Percentiles rank a stretch among this genome's conserved stretches.
These are phyloP conservation scores for Pseudeuparius sepicola DNA, from an alignment of 2,888 invertebrate species.

Conservation along the genomic window DNA sequence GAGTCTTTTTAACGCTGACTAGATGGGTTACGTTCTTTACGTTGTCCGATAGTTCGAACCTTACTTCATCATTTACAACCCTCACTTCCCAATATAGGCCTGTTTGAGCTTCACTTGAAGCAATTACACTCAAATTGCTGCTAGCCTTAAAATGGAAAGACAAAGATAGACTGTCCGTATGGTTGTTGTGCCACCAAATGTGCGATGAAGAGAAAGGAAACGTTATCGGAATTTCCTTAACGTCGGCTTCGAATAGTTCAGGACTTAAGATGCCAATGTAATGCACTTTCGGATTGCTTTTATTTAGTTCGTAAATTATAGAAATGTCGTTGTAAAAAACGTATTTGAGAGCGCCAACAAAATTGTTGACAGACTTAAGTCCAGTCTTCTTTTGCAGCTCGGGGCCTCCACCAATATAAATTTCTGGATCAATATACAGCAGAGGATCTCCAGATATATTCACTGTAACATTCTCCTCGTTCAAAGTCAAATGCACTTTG, in stretches of 20 bases:
- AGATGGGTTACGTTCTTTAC: slow-evolving; percentile 68
- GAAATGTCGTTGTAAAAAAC: slow-evolving; percentile 90
- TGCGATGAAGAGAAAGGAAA: slow-evolving; percentile 86
- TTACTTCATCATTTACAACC: slow-evolving; percentile 73
- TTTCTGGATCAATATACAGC: slow-evolving; percentile 86
- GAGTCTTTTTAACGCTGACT: slow-evolving; percentile 71
- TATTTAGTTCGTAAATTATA: slow-evolving; percentile 78
- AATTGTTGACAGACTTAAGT: slow-evolving; percentile 41
- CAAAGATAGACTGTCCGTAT: slow-evolving; percentile 61
- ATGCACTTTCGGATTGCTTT: slow-evolving; percentile 68
- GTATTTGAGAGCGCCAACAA: slow-evolving; percentile 77
- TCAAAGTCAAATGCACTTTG: slow-evolving; percentile 63
- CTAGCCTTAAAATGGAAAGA: slow-evolving; percentile 82
- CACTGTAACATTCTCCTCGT: slow-evolving; percentile 58
- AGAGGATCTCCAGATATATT: slow-evolving; percentile 64
- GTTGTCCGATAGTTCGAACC: slow-evolving; percentile 69
- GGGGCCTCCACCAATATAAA: slow-evolving; percentile 72
- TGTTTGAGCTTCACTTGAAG: slow-evolving; percentile 70
- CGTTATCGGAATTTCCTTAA: slow-evolving; percentile 81
- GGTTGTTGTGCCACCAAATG: slow-evolving; percentile 79
- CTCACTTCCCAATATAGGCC: slow-evolving; percentile 85
- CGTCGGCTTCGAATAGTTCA: slow-evolving; percentile 74
- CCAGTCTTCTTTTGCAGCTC: slow-evolving; percentile 76
- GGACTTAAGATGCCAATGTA: slow-evolving; percentile 56
- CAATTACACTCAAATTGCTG: slow-evolving; percentile 68